Evolutionary conservation across 1,140 invertebrate species (phyloP), one percentile per base, ranked within the genome.

Genomic region (Aleiodes sp.): DNA sequence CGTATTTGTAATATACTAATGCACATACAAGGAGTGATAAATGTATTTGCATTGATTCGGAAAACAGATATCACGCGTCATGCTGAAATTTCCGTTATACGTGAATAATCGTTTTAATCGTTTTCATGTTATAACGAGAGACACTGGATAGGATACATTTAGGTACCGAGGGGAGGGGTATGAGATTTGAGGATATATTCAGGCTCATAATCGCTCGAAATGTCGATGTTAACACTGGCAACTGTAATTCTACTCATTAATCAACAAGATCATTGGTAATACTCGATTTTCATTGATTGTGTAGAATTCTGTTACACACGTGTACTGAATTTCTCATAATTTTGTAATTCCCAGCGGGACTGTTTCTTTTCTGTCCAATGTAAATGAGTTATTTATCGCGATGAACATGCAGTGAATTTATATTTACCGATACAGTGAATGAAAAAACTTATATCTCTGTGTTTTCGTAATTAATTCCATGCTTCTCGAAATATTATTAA

Each of bases 91-190:
- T 37, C 60, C 29, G 19, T 14, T 60, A 60, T 24, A 62, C 33
- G 60, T 62, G 60, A 62, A 62, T 62, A 62, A 62, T 35, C 33
- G 33, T 35, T 62, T 62, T 39, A 62, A 62, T 39, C 29, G 60
- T 62, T 62, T 35, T 62, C 14, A 62, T 39, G 60, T 26, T 63
- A 26, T 63, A 63, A 63, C 26, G 35, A 33, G 16, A 39, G 16
- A 12, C 31, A 63, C 31, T 41, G 61, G 21, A 59, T 59, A 46
- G 41, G 16, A 14, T 4, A 21, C 16, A 57, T 57, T 16, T 21
- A 9, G 41, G 35, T 8, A 37, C n/a, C 7, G 4, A 57, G 24
- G 7, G 8, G 24, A 26, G 60, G 21, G 21, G 31, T 33, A 31
- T 10, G 7, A 7, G 57, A 8, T 31, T 14, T n/a, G n/a, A 12